Evolutionary conservation across 2,888 invertebrate species (phyloP).

Genomic region (Buathra laborator): DNA sequence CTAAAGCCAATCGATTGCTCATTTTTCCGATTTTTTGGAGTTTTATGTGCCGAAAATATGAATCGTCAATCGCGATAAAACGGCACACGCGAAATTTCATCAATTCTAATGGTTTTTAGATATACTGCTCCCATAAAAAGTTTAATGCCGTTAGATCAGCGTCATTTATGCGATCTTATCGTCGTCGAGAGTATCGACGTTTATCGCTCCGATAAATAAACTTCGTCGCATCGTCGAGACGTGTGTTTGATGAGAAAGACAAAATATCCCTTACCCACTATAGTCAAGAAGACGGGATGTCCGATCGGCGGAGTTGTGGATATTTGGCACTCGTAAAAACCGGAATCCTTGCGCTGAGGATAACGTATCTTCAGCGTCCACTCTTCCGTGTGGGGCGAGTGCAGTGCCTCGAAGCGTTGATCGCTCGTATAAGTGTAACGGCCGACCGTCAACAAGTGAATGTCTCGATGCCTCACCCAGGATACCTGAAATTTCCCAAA

Average conservation of each 20-base stretch:
- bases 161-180: neutral
- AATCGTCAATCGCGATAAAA: no score
- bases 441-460: constrained; percentile 91
- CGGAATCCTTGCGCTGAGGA: constrained; percentile 91
- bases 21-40: no score
- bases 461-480: constrained; percentile 92
- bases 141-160: no score
- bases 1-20: no score
- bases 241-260: neutral
- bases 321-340: constrained; percentile 96
- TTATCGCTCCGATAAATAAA: neutral
- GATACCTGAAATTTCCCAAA: constrained; percentile 87
- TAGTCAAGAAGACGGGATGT: constrained; percentile 92
- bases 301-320: constrained; percentile 96
- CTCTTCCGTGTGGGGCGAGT: constrained; percentile 94
- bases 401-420: constrained; percentile 94
- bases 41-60: no score
- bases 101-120: no score
- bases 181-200: neutral
- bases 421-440: constrained; percentile 93
- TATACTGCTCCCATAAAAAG: no score
- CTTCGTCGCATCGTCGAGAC: neutral
- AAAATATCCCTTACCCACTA: constrained; percentile 90
- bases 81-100: no score
- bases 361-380: constrained; percentile 93